Percentiles rank a stretch among this genome's conserved stretches.
Conservation (phyloP, 2,113 vertebrate species). For the Turdus rufiventris region DNA sequence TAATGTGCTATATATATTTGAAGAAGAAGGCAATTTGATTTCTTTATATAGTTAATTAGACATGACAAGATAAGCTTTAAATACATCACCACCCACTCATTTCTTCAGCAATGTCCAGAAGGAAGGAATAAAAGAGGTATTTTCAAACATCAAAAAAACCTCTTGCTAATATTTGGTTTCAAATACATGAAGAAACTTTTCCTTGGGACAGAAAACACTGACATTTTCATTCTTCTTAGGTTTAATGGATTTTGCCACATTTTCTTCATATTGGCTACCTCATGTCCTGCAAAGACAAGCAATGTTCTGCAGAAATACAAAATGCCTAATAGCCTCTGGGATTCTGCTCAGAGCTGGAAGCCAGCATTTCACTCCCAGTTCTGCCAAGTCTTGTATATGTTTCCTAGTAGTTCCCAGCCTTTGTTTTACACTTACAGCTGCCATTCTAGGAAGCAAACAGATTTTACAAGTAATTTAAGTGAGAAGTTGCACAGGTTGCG, state of each 20-base stretch:
- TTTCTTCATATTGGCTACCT: not conserved
- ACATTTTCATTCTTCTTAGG: not conserved
- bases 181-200: not conserved
- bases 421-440: not conserved
- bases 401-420: not conserved
- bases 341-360: not conserved
- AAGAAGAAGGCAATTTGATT: slow-evolving; percentile 1
- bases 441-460: not conserved
- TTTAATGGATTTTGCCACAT: not conserved
- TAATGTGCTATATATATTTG: not conserved
- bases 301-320: not conserved
- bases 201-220: not conserved
- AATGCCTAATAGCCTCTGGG: not conserved
- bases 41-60: slow-evolving; percentile 16
- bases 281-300: not conserved
- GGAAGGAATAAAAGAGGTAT: not conserved
- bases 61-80: slow-evolving; percentile 6
- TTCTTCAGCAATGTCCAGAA: not conserved
- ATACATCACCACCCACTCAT: not conserved
- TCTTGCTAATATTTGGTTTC: not conserved
- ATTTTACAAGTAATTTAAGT: not conserved
- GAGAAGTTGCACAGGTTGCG: not conserved
- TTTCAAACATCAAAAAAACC: not conserved
- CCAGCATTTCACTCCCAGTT: not conserved
- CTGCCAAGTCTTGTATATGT: not conserved